Base-by-base conservation (phyloP, 2,113 vertebrate species). In the Zapornia atra region DNA sequence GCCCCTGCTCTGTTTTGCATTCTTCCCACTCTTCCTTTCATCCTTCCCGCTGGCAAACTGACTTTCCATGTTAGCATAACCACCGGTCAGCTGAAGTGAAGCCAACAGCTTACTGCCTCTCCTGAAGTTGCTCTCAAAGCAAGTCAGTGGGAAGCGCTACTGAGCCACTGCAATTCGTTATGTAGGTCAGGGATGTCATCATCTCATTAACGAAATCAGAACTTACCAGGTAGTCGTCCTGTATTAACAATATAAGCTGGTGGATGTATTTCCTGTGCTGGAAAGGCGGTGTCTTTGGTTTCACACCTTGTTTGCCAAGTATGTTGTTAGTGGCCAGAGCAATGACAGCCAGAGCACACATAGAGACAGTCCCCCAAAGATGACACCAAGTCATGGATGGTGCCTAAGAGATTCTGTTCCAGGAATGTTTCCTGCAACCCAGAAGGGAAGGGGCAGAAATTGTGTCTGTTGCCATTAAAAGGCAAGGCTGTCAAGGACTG, bases 1-100 rank as follows among this genome's bases (percentile, higher is more conserved):
- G 44, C 38, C 14, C n/a, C 42, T 81, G 50, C 64, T 88, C 57
- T 71, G 51, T 76, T 22, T 59, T 5, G 3, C 57, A 9, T 82
- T 92, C 81, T 85, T 85, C 31, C 81, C 64, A 34, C 44, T 89
- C 66, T 68, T 64, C 50, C 15, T 64, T 83, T 81, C 69, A 56
- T 60, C 61, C 75, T 81, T 34, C 38, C 73, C 50, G 57, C 69
- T 70, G 84, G 89, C 59, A 63, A 77, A 63, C 46, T 51, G 69
- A 31, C 46, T 48, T 48, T 34, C 73, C 69, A n/a, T 54, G 50
- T 61, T 22, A 40, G 60, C 11, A 5, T 36, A 56, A 40, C 53
- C 42, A 3, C 9, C 46, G 60, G 24, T 82, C 40, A 40, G 70
- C 65, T 63, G 48, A 34, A 70, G 70, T 8, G 31, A 80, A 34